These are phyloP conservation scores for Sebastes matsubarae DNA, from an alignment of 2,797 vertebrate genomes.

Conservation along the genomic window DNA sequence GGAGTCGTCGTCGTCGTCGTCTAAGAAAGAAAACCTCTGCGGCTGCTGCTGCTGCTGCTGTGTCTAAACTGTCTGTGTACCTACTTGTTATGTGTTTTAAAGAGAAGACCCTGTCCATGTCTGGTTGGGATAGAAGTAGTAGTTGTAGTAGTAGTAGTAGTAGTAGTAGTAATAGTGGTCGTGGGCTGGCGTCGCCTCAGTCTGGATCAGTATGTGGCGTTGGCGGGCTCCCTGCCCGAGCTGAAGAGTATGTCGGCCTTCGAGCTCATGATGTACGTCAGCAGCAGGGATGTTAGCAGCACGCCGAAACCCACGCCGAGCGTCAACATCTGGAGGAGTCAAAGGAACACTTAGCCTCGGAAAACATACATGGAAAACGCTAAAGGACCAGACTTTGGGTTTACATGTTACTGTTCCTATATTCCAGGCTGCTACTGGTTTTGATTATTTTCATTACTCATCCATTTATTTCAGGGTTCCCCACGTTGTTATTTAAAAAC, in stretches of 20 bases:
- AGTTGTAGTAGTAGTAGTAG: conserved; percentile 19
- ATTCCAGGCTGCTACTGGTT: too few relatives aligned
- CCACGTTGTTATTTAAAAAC: too few relatives aligned
- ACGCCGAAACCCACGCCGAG: conserved; percentile 86
- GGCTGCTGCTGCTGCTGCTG: conserved; percentile 8
- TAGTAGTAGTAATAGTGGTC: conserved; percentile 43
- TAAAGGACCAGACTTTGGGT: too few relatives aligned
- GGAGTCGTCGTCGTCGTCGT: conserved; percentile 16
- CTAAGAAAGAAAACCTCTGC: conserved; percentile 1
- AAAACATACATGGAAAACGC: background rate
- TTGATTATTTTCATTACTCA: too few relatives aligned
- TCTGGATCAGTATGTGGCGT: conserved; percentile 87
- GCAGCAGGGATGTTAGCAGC: conserved; percentile 85
- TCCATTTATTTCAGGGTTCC: too few relatives aligned
- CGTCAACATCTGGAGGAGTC: conserved; percentile 85
- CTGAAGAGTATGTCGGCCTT: conserved; percentile 93
- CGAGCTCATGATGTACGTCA: conserved; percentile 90
- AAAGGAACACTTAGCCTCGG: background rate
- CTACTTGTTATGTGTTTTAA: conserved; percentile 43
- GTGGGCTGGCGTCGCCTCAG: conserved; percentile 15
- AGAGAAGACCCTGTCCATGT: conserved; percentile 47
- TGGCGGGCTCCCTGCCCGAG: conserved; percentile 80
- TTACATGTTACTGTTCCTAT: too few relatives aligned
- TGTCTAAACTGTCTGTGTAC: conserved; percentile 54
- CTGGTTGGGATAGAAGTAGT: conserved; percentile 43